phyloP scores from a whole-genome alignment of 2,888 invertebrate species.

The Hermaeophaga mercurialis region DNA sequence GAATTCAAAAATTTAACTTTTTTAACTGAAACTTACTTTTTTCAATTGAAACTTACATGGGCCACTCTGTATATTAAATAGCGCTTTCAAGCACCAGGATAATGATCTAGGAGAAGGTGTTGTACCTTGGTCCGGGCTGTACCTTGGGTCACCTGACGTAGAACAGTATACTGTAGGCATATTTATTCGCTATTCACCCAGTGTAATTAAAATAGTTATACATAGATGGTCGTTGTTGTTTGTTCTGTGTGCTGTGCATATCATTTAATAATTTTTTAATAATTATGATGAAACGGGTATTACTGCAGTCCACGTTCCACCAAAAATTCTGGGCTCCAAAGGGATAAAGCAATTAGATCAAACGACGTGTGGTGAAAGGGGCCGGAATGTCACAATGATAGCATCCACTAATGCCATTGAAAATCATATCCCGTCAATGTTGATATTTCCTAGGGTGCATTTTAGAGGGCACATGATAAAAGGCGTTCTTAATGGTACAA shows the following conservation, averaged over 20 bases:
- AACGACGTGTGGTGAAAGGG: conserved; percentile 38
- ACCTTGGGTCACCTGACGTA: conserved; percentile 5
- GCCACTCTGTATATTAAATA: no score
- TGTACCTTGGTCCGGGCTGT: conserved; percentile 7
- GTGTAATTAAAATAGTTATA: no score
- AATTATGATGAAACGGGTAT: conserved; percentile 13
- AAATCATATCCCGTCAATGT: conserved; percentile 16
- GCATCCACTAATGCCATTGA: conserved; percentile 38
- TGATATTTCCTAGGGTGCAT: conserved; percentile 41
- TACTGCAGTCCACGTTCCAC: not conserved
- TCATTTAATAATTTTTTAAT: conserved; percentile 44
- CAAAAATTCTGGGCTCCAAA: conserved; percentile 40
- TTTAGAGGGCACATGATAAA: conserved; percentile 5
- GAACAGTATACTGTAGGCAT: not conserved
- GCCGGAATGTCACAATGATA: conserved; percentile 37
- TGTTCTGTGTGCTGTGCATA: conserved; percentile 26
- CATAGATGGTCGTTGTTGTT: no score
- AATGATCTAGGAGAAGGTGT: conserved; percentile 7
- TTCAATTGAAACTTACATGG: no score
- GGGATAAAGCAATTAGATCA: conserved; percentile 43
- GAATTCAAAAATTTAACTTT: no score
- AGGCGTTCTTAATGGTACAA: not conserved
- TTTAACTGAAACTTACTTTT: no score
- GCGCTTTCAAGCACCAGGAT: no score
- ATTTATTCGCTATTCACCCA: not conserved